Evolutionary conservation across 2,797 vertebrate species (phyloP).

Genomic region (Melanotaenia maccullochi): DNA sequence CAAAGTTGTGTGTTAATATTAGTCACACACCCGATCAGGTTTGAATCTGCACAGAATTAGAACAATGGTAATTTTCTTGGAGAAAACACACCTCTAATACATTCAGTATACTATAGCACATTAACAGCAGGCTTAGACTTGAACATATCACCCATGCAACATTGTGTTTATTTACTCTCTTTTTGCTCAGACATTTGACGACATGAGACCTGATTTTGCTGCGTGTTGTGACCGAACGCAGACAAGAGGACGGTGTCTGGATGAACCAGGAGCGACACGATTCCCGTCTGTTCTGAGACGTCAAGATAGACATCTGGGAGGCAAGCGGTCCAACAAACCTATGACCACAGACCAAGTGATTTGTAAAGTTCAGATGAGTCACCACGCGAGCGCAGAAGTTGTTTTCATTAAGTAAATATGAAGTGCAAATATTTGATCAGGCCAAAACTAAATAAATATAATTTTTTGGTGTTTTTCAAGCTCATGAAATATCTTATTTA

Average conservation of each 20-base stretch:
- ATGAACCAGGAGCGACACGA: conserved; percentile 33
- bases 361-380: background rate
- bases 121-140: background rate
- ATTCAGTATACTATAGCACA: background rate
- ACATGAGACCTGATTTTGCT: conserved; percentile 12
- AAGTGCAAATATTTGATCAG: background rate
- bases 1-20: background rate
- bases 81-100: background rate
- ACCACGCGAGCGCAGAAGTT: background rate
- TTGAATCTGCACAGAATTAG: conserved; percentile 11
- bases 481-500: background rate
- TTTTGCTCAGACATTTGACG: background rate
- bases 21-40: background rate
- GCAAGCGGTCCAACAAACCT: conserved; percentile 47
- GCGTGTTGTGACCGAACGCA: conserved; percentile 18
- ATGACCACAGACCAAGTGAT: background rate
- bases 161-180: background rate
- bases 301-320: conserved; percentile 60
- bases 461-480: background rate
- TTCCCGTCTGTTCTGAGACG: conserved; percentile 64
- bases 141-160: background rate
- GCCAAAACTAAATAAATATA: background rate
- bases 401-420: background rate
- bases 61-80: conserved; percentile 30
- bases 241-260: conserved; percentile 33